A percentile compares a stretch with the other conserved stretches of the same genome.
These are phyloP conservation scores for Macrobrachium rosenbergii DNA, from an alignment of 1,140 invertebrate species.

Conservation along the genomic window DNA sequence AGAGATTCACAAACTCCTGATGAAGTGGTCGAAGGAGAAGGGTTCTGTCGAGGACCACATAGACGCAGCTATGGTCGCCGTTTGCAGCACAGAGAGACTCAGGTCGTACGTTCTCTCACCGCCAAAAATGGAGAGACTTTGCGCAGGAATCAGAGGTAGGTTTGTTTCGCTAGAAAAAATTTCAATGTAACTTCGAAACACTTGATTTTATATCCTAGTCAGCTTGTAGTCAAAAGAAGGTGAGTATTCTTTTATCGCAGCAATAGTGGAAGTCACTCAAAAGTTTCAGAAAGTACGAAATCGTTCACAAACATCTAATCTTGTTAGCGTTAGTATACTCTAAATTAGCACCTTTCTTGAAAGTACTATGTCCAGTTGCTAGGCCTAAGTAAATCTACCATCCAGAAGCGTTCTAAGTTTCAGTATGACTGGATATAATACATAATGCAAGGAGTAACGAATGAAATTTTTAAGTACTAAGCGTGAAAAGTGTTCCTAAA, in stretches of 20 bases:
- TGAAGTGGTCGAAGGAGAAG: conserved; percentile 52
- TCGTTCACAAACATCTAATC: no score
- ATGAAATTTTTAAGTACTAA: no score
- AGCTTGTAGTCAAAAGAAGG: not conserved
- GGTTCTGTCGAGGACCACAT: conserved; percentile 61
- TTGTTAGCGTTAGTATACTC: no score
- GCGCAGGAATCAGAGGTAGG: conserved; percentile 58
- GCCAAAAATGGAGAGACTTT: conserved; percentile 61
- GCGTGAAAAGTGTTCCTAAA: no score
- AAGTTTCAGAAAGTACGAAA: no score
- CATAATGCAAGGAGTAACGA: no score
- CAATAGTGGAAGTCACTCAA: no score
- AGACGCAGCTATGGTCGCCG: conserved; percentile 52
- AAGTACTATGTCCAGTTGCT: no score
- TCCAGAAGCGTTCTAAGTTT: not conserved
- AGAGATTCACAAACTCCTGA: conserved; percentile 57
- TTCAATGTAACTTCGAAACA: not conserved
- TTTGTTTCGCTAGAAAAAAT: not conserved
- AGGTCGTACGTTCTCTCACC: conserved; percentile 60
- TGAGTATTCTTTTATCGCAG: no score
- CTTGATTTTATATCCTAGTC: not conserved
- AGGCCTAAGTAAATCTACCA: not conserved
- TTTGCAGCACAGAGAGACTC: conserved; percentile 52
- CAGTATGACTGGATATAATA: no score
- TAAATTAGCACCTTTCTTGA: no score